Base-by-base conservation (phyloP, 1,140 invertebrate genomes). In the Zaprionus africanus region DNA sequence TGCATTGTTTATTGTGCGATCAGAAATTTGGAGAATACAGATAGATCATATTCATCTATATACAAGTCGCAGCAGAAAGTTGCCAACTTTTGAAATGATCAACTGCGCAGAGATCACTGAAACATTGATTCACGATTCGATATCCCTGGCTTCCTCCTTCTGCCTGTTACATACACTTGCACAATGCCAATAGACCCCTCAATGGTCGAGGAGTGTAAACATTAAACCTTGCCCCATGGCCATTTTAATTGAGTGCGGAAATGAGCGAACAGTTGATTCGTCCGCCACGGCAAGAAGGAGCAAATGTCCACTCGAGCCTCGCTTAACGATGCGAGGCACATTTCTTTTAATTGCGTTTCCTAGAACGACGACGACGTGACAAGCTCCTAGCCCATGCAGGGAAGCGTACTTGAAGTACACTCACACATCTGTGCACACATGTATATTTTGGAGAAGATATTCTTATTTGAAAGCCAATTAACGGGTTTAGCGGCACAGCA, bases 161-260 rank as follows among this genome's bases (percentile, higher is more conserved):
- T 34, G 31, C 31, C 31, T 34, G 28, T 7, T 31, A 31, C 28
- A 9, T 31, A 31, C 28, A 31, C 28, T 31, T 7, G 28, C 28
- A 31, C 28, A 9, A 9, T 2, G 28, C 28, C 7, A 2, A 7
- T 31, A 34, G 11, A 34, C 31, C 31, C 31, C 11, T 34, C 31
- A 34, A 34, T 34, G 9, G 4, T 34, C 31, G 9, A 11, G 4
- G 31, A 0, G 9, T 34, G 9, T 34, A 11, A 9, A 46, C 19
- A 43, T 46, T 51, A 59, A 59, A 66, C 69, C 58, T 36, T 38
- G 24, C 28, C 24, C 22, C 64, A 68, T 46, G 66, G 53, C 76
- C 77, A 75, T 78, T 87, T 87, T 86, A 86, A 80, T 87, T 87
- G 77, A 80, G 77, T 82, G 63, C 73, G 77, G 80, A 87, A 86